Evolutionary conservation across 2,113 vertebrate species (phyloP).

Genomic region (Mixornis gularis): DNA sequence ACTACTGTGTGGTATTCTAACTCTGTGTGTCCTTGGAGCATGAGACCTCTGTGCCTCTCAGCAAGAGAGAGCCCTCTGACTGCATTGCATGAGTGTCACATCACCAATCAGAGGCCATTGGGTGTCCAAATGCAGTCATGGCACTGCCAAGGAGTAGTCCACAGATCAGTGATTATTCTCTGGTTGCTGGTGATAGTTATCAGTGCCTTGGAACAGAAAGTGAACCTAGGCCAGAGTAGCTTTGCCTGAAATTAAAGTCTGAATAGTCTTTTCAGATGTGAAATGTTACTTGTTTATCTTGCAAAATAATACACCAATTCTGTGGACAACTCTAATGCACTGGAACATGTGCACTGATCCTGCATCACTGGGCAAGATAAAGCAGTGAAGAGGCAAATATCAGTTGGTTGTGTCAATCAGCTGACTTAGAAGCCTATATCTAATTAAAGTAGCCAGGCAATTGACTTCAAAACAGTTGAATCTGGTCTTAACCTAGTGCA

Average conservation of each 20-base stretch:
- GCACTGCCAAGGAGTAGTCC: not conserved
- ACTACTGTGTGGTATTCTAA: not conserved
- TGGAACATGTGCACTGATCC: not conserved
- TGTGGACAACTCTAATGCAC: not conserved
- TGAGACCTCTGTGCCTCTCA: not conserved
- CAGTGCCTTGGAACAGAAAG: not conserved
- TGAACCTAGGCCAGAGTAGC: not conserved
- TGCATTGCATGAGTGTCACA: not conserved
- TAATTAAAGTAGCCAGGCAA: slow-evolving; percentile 8
- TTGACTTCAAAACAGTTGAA: not conserved
- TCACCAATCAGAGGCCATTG: not conserved
- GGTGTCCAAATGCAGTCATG: not conserved
- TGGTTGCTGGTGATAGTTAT: not conserved
- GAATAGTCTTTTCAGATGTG: not conserved
- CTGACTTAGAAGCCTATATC: not conserved
- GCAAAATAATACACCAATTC: not conserved
- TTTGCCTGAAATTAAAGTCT: not conserved
- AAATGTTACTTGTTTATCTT: not conserved
- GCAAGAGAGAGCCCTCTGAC: not conserved
- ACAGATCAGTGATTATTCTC: not conserved
- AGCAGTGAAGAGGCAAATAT: not conserved
- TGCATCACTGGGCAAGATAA: not conserved
- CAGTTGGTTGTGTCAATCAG: not conserved
- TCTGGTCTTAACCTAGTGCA: not conserved
- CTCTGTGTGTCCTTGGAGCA: not conserved